Evolutionary conservation across 2,113 vertebrate genomes (phyloP), one percentile per base, ranked within the genome.

Genomic region (Gnathonemus echidnorhynchus): DNA sequence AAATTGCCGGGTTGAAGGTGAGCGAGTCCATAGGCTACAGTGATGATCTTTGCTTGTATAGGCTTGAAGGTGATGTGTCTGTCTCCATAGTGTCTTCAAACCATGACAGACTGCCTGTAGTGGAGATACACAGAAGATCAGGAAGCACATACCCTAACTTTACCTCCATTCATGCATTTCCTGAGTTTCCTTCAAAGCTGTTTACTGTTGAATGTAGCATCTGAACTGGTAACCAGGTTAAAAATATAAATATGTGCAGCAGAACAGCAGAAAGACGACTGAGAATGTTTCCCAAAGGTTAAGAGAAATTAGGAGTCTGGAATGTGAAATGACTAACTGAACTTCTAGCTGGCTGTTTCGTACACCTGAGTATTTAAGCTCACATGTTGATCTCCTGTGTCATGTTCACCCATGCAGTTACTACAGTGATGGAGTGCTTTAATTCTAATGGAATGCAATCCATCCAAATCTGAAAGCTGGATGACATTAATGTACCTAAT

Each of bases 101-200:
- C 97, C 96, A 98, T 88, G 98, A 97, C 49, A 97, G 92, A 97
- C 97, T 97, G 70, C 96, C 97, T 97, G 90, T n/a, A 83, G 86
- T 89, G 94, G 85, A 27, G 62, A 70, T 27, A 88, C 5, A 92
- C 42, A 91, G 46, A 53, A 53, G n/a, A 31, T 48, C 85, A 27
- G 3, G 48, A 17, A 11, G 27, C 35, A 27, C 85, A 31, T 15
- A 87, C 5, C 3, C 62, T 70, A 31, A 70, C n/a, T 70, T 11
- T 70, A 70, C 10, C 62, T 31, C 62, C n/a, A 27, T 27, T 27
- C 62, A 31, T 27, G 62, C 62, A 70, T 70, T 70, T 70, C 27
- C 27, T 13, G 10, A 70, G 62, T 70, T 70, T 13, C 80, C 80
- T 84, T 84, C 77, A 45, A 84, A 19, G 15, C 15, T 45, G 39